Conservation (phyloP, 2,888 invertebrate genomes). For the Brachypterus glaber region DNA sequence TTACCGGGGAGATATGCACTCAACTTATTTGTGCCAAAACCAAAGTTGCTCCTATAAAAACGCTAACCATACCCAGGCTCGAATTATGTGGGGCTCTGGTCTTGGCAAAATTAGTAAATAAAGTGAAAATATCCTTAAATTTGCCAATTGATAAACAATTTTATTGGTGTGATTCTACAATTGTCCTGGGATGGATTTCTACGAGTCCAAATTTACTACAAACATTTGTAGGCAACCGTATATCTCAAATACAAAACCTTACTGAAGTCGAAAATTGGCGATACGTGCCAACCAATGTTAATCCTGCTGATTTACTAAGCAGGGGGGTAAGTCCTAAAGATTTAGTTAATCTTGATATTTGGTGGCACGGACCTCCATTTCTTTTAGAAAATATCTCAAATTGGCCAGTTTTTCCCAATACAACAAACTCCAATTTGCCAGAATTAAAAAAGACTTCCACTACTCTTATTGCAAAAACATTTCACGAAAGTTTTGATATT, state of each 20-base stretch:
- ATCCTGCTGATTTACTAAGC: conserved; percentile 11
- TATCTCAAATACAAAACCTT: conserved; percentile 12
- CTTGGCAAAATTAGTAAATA: conserved; percentile 9
- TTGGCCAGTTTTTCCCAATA: no score
- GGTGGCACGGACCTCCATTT: conserved; percentile 12
- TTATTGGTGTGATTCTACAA: conserved; percentile 17
- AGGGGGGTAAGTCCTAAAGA: conserved; percentile 2
- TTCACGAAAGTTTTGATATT: conserved; percentile 10
- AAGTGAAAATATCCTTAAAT: conserved; percentile 8
- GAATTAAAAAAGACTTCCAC: no score
- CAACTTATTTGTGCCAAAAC: conserved; percentile 15
- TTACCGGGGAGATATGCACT: no score
- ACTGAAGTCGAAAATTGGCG: conserved; percentile 9
- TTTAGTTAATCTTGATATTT: conserved; percentile 4
- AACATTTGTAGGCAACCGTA: conserved; percentile 13
- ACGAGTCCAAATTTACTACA: conserved; percentile 6
- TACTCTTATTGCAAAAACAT: no score
- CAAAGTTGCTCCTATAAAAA: conserved; percentile 15
- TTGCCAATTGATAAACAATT: no score
- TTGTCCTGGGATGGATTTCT: conserved; percentile 14
- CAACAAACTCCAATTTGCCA: neutral
- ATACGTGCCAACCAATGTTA: conserved; percentile 11
- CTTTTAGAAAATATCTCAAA: no score
- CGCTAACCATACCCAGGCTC: conserved; percentile 12
- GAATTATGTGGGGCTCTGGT: conserved; percentile 17